phyloP scores from a whole-genome alignment of 2,113 vertebrate genomes.

The Psammodynastes pulverulentus region DNA sequence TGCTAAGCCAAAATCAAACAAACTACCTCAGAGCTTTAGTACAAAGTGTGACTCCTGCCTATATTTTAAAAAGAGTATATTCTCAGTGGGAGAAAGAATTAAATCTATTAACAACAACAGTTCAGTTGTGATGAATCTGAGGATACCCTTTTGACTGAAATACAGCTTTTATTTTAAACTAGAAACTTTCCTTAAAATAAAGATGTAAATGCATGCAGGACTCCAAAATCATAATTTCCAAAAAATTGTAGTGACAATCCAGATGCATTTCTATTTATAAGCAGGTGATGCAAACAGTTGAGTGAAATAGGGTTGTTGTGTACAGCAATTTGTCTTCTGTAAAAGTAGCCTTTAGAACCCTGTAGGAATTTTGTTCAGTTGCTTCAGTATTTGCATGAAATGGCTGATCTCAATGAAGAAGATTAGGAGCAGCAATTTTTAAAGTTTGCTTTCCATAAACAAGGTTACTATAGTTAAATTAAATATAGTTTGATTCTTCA shows the following conservation, averaged over 20 bases:
- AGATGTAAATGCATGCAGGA: neutral
- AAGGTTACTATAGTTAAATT: neutral
- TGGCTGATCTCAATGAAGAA: neutral
- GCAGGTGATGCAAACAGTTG: neutral
- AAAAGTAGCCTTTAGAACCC: neutral
- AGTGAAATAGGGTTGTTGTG: constrained; percentile 1
- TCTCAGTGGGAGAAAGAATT: neutral
- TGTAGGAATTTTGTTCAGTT: neutral
- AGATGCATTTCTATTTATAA: constrained; percentile 13
- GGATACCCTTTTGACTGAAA: neutral
- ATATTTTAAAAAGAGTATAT: neutral
- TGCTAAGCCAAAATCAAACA: neutral
- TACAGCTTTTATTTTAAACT: neutral
- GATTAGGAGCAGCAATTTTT: neutral
- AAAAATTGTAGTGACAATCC: neutral
- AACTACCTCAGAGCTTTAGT: neutral
- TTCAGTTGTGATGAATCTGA: neutral
- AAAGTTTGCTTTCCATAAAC: neutral
- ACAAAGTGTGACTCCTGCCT: neutral
- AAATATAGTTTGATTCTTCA: neutral
- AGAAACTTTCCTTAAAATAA: neutral
- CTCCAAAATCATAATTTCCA: neutral
- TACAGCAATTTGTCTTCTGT: constrained; percentile 9
- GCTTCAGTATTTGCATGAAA: neutral
- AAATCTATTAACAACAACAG: neutral